phyloP scores from a whole-genome alignment of 2,888 invertebrate genomes.

The Podotricha telesiphe region DNA sequence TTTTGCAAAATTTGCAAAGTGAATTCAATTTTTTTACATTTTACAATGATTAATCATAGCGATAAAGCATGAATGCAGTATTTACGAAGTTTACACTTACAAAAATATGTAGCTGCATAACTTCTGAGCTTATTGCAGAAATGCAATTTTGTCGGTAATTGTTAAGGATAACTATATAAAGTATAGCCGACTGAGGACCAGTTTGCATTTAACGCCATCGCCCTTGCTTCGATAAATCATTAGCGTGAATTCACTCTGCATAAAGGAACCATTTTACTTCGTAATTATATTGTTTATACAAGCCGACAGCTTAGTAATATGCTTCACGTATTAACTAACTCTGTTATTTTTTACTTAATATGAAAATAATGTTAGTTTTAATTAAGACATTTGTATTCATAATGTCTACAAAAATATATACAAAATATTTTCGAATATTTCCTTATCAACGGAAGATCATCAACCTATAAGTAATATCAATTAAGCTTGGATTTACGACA shows the following conservation, averaged over 20 bases:
- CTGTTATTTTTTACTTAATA: slow-evolving; percentile 3
- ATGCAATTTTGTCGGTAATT: slow-evolving; percentile 36
- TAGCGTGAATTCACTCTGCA: slow-evolving; percentile 27
- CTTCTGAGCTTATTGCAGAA: slow-evolving; percentile 25
- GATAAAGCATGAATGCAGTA: slow-evolving; percentile 7
- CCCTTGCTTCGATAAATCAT: slow-evolving; percentile 37
- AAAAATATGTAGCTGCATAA: slow-evolving; percentile 23
- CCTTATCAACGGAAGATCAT: too few species aligned
- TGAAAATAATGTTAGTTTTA: background rate
- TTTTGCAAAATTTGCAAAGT: slow-evolving; percentile 7
- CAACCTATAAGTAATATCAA: too few species aligned
- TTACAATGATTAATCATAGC: slow-evolving; percentile 8
- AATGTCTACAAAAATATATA: too few species aligned
- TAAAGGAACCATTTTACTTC: slow-evolving; percentile 32
- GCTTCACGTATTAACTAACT: slow-evolving; percentile 19
- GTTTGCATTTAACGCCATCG: slow-evolving; percentile 34
- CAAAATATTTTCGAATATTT: too few species aligned
- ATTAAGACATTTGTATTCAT: too few species aligned
- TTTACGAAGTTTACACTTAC: background rate
- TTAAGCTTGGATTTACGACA: too few species aligned
- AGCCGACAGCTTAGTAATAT: slow-evolving; percentile 33
- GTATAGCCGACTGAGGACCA: slow-evolving; percentile 25
- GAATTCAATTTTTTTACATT: slow-evolving; percentile 2
- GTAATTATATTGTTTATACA: slow-evolving; percentile 37
- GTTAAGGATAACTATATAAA: slow-evolving; percentile 37